Evolutionary conservation across 1,140 invertebrate genomes (phyloP).

Genomic region (Ctenoplectra terminalis): DNA sequence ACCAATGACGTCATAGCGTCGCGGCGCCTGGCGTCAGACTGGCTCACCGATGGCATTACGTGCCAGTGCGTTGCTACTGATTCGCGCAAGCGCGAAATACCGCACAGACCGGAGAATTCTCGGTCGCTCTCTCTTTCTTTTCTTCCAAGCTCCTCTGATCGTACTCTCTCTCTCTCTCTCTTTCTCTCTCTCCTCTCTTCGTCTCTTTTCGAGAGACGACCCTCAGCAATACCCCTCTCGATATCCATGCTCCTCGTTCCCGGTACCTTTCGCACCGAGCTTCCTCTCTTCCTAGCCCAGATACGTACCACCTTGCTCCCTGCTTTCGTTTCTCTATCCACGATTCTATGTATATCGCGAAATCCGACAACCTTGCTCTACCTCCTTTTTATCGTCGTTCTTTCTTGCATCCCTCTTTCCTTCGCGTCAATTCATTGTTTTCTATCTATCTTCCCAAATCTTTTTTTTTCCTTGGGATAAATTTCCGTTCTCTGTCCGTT

Average conservation of each 20-base stretch:
- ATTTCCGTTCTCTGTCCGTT: too few species aligned
- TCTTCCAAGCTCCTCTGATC: not conserved
- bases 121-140: constrained; percentile 30
- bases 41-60: constrained; percentile 67
- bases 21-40: constrained; percentile 81
- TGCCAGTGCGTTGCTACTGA: constrained; percentile 55
- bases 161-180: not conserved
- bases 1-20: constrained; percentile 79
- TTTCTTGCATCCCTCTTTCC: not conserved
- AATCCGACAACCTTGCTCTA: not conserved
- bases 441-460: not conserved
- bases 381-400: not conserved
- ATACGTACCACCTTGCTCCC: not conserved
- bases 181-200: not conserved
- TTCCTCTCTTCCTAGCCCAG: not conserved
- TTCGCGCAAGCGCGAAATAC: constrained; percentile 59
- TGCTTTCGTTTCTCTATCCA: not conserved
- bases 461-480: not conserved
- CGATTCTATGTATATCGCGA: not conserved
- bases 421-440: not conserved
- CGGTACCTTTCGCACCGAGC: not conserved
- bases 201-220: not conserved
- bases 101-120: constrained; percentile 60
- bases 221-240: too few species aligned
- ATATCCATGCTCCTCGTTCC: not conserved